These are phyloP conservation scores for Seira musarum DNA, from an alignment of 2,888 invertebrate species.

Conservation along the genomic window DNA sequence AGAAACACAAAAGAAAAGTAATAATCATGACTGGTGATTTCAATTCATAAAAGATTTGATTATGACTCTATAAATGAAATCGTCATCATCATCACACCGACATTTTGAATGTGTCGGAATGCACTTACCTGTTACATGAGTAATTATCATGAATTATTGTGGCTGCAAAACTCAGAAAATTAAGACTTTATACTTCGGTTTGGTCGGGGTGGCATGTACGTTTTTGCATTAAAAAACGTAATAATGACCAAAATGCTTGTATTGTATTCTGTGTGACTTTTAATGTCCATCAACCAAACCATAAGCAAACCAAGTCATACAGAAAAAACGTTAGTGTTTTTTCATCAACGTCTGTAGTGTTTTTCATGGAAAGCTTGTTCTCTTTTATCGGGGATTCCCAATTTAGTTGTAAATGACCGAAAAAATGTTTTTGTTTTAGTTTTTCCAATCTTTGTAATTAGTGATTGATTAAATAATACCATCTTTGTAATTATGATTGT, in stretches of 20 bases:
- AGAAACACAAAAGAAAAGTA: conserved; percentile 21
- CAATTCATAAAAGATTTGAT: conserved; percentile 27
- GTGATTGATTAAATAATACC: conserved; percentile 10
- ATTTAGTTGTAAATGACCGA: neutral
- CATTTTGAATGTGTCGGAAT: neutral
- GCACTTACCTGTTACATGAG: neutral
- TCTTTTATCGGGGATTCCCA: neutral
- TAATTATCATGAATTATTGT: conserved; percentile 5
- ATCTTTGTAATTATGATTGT: too few species aligned
- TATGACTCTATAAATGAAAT: neutral
- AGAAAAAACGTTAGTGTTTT: neutral
- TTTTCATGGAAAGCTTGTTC: neutral
- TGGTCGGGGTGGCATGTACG: neutral
- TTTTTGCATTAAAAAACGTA: neutral
- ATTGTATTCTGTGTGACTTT: neutral
- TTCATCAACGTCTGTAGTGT: conserved; percentile 8
- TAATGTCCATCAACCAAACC: neutral
- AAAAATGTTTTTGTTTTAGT: neutral
- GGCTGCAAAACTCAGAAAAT: neutral
- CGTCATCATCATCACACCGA: neutral
- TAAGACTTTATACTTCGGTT: conserved; percentile 5
- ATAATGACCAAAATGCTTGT: neutral
- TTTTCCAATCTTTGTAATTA: conserved; percentile 1
- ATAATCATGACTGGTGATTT: conserved; percentile 40
- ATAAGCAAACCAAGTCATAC: too few species aligned